phyloP scores from a whole-genome alignment of 2,888 invertebrate genomes.

The Epistrophe eligans region DNA sequence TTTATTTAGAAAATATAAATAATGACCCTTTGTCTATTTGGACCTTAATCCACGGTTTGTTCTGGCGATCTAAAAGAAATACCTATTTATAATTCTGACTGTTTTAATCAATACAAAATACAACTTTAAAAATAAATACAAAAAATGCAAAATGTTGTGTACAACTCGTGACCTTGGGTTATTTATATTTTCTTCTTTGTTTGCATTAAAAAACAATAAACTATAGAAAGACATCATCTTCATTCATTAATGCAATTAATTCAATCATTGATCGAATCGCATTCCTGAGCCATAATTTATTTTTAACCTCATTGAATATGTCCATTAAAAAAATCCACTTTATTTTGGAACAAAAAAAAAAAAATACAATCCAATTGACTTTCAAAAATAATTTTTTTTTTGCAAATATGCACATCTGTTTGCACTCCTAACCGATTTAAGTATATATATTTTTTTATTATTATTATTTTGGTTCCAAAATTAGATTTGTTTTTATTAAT shows the following conservation, averaged over 20 bases:
- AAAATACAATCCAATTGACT: slow-evolving; percentile 63
- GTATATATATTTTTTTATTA: slow-evolving; percentile 3
- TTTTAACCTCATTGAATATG: slow-evolving; percentile 58
- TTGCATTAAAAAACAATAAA: background rate
- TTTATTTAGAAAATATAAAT: no score
- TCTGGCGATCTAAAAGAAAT: no score
- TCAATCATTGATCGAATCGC: slow-evolving; percentile 49
- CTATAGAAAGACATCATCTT: slow-evolving; percentile 1
- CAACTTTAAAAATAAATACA: background rate
- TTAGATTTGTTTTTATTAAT: slow-evolving; percentile 32
- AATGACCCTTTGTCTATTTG: no score
- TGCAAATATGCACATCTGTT: slow-evolving; percentile 64
- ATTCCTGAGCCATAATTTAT: slow-evolving; percentile 53
- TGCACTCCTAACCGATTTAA: slow-evolving; percentile 49
- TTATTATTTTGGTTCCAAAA: slow-evolving; percentile 46
- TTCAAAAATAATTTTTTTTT: slow-evolving; percentile 43
- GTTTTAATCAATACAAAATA: background rate
- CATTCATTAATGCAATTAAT: slow-evolving; percentile 57
- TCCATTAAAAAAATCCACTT: slow-evolving; percentile 39
- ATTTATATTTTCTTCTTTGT: background rate
- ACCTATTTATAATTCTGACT: no score
- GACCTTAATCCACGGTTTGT: no score
- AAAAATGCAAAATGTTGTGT: background rate
- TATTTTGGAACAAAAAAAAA: background rate
- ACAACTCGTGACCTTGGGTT: background rate